Percentiles rank a stretch among this genome's conserved stretches.
phyloP scores from a whole-genome alignment of 2,113 vertebrate genomes.

The Puffinus mauretanicus region DNA sequence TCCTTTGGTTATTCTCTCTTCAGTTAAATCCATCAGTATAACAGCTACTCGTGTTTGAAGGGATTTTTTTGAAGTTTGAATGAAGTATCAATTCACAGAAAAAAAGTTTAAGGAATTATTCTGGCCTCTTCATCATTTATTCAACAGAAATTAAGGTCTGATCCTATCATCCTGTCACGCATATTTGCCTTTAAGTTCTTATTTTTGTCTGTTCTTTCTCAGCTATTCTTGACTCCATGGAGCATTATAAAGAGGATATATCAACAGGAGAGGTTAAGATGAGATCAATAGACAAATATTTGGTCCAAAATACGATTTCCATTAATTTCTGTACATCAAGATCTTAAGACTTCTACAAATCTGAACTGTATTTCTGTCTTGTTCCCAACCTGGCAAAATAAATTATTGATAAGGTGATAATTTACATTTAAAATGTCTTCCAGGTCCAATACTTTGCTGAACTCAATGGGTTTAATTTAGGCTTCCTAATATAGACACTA shows the following conservation, averaged over 20 bases:
- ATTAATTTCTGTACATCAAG: background rate
- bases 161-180: background rate
- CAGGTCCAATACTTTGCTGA: background rate
- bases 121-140: background rate
- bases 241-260: background rate
- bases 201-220: background rate
- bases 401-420: background rate
- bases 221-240: background rate
- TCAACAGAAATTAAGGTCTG: background rate
- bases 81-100: background rate
- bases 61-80: background rate
- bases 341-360: background rate
- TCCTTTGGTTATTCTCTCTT: background rate
- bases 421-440: background rate
- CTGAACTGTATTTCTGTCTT: background rate
- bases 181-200: background rate
- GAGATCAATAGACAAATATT: background rate
- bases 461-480: background rate
- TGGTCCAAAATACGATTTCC: background rate
- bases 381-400: background rate
- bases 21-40: background rate
- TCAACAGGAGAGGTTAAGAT: background rate
- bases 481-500: background rate
- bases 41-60: background rate
- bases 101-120: background rate